Conservation (phyloP, 2,797 vertebrate genomes). For the Heteromormyrus szaboi region DNA sequence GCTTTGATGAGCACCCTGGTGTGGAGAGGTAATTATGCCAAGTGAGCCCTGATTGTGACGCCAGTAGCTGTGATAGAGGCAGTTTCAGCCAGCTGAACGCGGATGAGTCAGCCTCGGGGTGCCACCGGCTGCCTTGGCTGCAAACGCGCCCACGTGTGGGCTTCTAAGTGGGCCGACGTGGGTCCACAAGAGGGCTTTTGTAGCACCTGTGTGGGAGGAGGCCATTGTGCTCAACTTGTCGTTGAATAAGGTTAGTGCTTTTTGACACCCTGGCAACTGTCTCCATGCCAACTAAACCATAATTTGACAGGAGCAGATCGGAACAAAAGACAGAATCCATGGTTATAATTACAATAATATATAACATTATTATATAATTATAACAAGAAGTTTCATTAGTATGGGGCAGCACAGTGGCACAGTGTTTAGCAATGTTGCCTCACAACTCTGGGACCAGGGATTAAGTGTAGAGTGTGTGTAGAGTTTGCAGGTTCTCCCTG, state of each 20-base stretch:
- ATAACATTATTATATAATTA: neutral
- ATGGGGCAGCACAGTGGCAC: neutral
- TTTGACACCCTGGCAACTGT: constrained; percentile 51
- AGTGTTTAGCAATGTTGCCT: neutral
- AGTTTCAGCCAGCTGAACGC: neutral
- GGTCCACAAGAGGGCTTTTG: constrained; percentile 43
- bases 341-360: neutral
- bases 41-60: constrained; percentile 12
- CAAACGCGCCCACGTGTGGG: constrained; percentile 38
- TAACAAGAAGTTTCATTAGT: neutral
- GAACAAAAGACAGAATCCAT: constrained; percentile 12
- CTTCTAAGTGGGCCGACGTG: constrained; percentile 30
- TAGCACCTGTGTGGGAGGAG: constrained; percentile 20
- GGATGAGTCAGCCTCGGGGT: constrained; percentile 20
- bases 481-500: neutral
- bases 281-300: constrained; percentile 42
- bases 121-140: neutral
- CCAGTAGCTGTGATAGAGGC: constrained; percentile 1
- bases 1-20: neutral
- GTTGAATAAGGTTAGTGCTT: constrained; percentile 42
- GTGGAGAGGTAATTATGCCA: constrained; percentile 18
- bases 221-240: constrained; percentile 18
- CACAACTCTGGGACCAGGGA: neutral
- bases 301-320: constrained; percentile 21
- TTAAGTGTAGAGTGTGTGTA: neutral